Base-by-base conservation (phyloP, 2,113 vertebrate genomes). In the Elephantulus edwardii region DNA sequence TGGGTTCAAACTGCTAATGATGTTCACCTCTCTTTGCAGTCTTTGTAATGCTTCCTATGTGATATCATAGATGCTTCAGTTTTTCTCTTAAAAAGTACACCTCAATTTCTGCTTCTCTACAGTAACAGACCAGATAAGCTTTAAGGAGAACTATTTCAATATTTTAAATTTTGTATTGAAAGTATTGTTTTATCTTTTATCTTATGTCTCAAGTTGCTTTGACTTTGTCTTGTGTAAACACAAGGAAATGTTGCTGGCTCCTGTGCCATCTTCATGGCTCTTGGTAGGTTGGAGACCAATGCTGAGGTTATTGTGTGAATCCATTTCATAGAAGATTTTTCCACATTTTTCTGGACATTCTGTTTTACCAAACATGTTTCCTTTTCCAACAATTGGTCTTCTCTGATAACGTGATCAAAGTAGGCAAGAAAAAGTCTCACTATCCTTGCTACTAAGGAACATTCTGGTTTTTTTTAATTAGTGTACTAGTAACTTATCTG, bases 131-230 rank as follows among this genome's bases (percentile, higher is more conserved):
- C 8, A 80, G 13, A 14, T 35, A 78, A 92, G 17, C 24, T 76
- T 50, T 60, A 91, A 88, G 17, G 38, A n/a, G 89, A 81, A 71
- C 5, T 64, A 54, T 75, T 71, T 89, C 6, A 22, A 72, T 24
- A 83, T 74, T 91, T 75, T n/a, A 33, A 56, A 56, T 89, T 58
- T 28, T 22, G 3, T 77, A 70, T 81, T 80, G 38, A 75, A 42
- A 12, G 22, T 60, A 50, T 56, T 72, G n/a, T 88, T 93, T 77
- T 82, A 84, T 83, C 72, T 78, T 91, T 83, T 78, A 64, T 90
- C 60, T 6, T 8, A 54, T 86, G 80, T 89, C 30, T 28, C 77
- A 86, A 62, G 28, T 62, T 62, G 28, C 58, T 30, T 62, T 9
- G 2, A 22, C 13, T 26, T 62, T 6, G 12, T 10, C 30, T 30